Evolutionary conservation across 64 coral and sea anemone genomes (phyloP), one percentile per base, ranked within the genome.

Genomic region (Cladopsammia gracilis): DNA sequence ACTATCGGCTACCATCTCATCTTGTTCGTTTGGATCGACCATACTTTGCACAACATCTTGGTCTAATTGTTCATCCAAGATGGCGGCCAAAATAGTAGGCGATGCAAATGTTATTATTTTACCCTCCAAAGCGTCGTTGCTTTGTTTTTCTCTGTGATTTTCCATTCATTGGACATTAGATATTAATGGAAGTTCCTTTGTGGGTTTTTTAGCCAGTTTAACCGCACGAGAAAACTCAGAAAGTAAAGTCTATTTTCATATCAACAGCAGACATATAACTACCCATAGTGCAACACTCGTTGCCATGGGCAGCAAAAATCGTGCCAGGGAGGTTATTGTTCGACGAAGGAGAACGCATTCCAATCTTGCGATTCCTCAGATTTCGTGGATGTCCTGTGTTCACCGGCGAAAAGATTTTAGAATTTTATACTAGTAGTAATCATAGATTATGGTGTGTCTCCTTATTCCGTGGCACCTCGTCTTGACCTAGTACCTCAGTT

Each of bases 41-140:
- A 48, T 74, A 23, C 19, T 71, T 3, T 46, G 49, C 13, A 51
- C 19, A 70, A 3, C 52, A 64, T 34, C 23, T 25, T 71, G 47
- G 4, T 43, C 13, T 14, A 9, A 24, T 47, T 86, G 34, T 20
- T 85, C 51, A 64, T 90, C 95, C 95, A 93, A 96, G 34, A 96
- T 96, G 87, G 95, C 95, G 73, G 95, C 95, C 73, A 96, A 49
- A 62, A 96, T 81, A 83, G 74, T 68, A 44, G 95, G 95, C 48
- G 95, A 87, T 48, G 95, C 91, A 26, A 96, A 85, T 59, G 95
- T 96, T 71, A 53, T 92, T 75, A 96, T 90, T 48, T 48, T 90
- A 44, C 74, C 91, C 10, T 96, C 71, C 52, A 70, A 22, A 46
- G 44, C 7, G 20, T 84, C 64, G 42, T 64, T 85, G 23, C 4